A percentile compares a stretch with the other conserved stretches of the same genome.
Evolutionary conservation across 2,888 invertebrate genomes (phyloP).

Genomic region (Hoplodrina blanda): DNA sequence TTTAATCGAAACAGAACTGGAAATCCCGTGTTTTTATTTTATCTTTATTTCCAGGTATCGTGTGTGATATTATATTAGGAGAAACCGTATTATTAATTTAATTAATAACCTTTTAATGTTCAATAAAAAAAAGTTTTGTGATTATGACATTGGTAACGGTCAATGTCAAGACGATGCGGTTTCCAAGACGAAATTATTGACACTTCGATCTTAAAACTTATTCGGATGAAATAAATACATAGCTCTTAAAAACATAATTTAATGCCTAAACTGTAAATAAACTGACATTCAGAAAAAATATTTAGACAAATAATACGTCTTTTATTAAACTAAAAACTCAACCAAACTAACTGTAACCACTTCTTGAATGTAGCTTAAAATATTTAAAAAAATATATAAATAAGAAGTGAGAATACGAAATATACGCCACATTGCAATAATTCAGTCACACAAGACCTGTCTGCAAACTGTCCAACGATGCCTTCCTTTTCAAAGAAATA

Average conservation of each 20-base stretch:
- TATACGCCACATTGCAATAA: too few species aligned
- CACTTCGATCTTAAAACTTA: not conserved
- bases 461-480: too few species aligned
- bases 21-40: constrained; percentile 12
- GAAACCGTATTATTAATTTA: constrained; percentile 35
- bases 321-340: too few species aligned
- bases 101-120: constrained; percentile 46
- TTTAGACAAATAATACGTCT: too few species aligned
- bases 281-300: too few species aligned
- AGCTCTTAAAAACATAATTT: not conserved
- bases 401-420: too few species aligned
- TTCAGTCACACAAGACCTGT: too few species aligned
- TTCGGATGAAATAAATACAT: not conserved
- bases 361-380: too few species aligned
- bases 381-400: too few species aligned
- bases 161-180: constrained; percentile 40
- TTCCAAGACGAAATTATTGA: constrained; percentile 27
- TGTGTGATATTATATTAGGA: not conserved
- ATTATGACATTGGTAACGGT: constrained; percentile 43
- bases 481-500: not conserved
- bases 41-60: constrained; percentile 25
- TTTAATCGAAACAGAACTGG: constrained; percentile 8
- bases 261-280: not conserved
- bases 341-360: not conserved
- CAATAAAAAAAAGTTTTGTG: constrained; percentile 36